Conservation (phyloP, 2,888 invertebrate genomes). For the Parochlus steinenii region DNA sequence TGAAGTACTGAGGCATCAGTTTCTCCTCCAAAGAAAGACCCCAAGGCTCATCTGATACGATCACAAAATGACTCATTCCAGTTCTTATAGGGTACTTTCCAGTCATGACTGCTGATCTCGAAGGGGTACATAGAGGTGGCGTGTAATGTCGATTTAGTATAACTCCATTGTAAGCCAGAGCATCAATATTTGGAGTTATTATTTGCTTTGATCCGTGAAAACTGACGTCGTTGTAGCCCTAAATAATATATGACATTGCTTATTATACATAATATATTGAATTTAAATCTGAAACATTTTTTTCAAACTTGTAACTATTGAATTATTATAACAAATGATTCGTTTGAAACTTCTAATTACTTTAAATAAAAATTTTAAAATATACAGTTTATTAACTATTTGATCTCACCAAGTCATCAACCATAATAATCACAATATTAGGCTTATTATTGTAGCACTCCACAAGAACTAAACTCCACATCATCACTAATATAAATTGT, state of each 20-base stretch:
- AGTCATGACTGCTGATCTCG: constrained; percentile 63
- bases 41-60: constrained; percentile 49
- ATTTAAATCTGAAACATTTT: not conserved
- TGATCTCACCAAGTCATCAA: constrained; percentile 60
- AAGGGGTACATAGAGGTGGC: constrained; percentile 72
- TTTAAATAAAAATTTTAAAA: no score
- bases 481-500: no score
- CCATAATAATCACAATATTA: constrained; percentile 60
- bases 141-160: constrained; percentile 68
- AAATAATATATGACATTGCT: constrained; percentile 17
- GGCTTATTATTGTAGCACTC: constrained; percentile 32
- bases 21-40: constrained; percentile 50
- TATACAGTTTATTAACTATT: no score
- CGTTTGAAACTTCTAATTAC: no score
- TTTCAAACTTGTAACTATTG: no score
- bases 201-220: constrained; percentile 81
- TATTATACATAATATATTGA: constrained; percentile 9
- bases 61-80: constrained; percentile 56
- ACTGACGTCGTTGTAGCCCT: constrained; percentile 89
- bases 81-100: constrained; percentile 59
- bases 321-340: no score
- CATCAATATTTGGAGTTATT: constrained; percentile 79
- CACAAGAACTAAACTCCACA: no score
- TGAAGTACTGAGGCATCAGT: constrained; percentile 49
- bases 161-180: constrained; percentile 67